Conservation (phyloP, 2,113 vertebrate species). For the Lathamus discolor region DNA sequence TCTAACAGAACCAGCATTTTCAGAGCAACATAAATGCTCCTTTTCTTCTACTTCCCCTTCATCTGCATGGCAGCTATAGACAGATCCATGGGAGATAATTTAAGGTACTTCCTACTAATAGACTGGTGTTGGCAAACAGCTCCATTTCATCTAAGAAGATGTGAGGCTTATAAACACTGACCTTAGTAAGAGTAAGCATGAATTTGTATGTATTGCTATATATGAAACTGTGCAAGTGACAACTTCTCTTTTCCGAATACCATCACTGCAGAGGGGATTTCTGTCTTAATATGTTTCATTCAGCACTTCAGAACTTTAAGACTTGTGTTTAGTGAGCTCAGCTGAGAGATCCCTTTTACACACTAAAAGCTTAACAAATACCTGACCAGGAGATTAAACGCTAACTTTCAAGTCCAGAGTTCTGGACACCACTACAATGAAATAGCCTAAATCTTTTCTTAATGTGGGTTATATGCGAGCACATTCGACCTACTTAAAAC, state of each 20-base stretch:
- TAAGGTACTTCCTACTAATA: neutral
- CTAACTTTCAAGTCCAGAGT: neutral
- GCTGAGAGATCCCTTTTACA: neutral
- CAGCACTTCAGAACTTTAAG: neutral
- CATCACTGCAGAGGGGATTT: neutral
- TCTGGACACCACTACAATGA: neutral
- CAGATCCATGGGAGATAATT: neutral
- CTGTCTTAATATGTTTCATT: neutral
- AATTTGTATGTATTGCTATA: neutral
- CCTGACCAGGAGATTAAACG: neutral
- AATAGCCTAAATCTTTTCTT: neutral
- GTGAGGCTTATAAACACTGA: neutral
- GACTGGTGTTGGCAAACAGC: neutral
- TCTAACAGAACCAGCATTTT: neutral
- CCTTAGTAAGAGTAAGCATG: neutral
- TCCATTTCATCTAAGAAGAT: neutral
- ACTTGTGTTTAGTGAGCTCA: neutral
- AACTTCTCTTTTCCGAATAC: neutral
- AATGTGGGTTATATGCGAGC: neutral
- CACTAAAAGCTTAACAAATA: neutral
- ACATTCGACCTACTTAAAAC: neutral
- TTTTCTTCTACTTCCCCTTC: neutral
- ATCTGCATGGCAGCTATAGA: neutral
- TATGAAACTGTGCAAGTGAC: neutral
- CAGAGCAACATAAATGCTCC: neutral